phyloP scores from a whole-genome alignment of 2,797 vertebrate species.

The Sus cebifrons region DNA sequence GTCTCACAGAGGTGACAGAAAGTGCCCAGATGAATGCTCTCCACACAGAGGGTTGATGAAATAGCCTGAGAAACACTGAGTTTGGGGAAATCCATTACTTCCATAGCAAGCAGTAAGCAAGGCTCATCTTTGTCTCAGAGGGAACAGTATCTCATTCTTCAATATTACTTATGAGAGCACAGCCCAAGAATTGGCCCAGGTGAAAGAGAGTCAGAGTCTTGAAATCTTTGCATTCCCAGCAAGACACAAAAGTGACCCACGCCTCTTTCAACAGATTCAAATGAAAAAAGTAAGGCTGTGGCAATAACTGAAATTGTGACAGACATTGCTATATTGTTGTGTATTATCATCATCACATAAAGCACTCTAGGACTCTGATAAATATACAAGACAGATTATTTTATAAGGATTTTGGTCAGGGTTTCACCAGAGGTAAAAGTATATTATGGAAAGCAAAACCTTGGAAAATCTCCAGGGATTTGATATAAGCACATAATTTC shows the following conservation, averaged over 20 bases:
- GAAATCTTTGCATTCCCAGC: neutral
- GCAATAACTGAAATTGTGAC: neutral
- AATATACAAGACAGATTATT: neutral
- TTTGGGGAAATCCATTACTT: neutral
- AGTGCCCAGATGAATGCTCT: neutral
- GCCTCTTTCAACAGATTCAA: neutral
- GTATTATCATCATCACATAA: neutral
- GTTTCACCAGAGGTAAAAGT: slow-evolving; percentile 17
- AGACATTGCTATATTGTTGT: neutral
- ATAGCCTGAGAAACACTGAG: neutral
- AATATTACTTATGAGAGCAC: neutral
- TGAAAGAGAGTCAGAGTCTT: neutral
- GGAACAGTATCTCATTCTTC: neutral
- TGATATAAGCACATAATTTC: neutral
- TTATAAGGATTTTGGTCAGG: neutral
- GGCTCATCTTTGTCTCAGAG: neutral
- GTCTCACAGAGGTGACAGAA: neutral
- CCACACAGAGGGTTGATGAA: neutral
- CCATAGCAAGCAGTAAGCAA: neutral
- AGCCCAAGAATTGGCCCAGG: neutral
- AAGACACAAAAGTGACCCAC: neutral
- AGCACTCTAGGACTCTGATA: neutral
- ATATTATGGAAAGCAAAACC: neutral
- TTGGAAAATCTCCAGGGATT: neutral
- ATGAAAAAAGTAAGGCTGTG: neutral